Evolutionary conservation across 2,888 invertebrate genomes (phyloP).

Genomic region (Margaritifera margaritifera): DNA sequence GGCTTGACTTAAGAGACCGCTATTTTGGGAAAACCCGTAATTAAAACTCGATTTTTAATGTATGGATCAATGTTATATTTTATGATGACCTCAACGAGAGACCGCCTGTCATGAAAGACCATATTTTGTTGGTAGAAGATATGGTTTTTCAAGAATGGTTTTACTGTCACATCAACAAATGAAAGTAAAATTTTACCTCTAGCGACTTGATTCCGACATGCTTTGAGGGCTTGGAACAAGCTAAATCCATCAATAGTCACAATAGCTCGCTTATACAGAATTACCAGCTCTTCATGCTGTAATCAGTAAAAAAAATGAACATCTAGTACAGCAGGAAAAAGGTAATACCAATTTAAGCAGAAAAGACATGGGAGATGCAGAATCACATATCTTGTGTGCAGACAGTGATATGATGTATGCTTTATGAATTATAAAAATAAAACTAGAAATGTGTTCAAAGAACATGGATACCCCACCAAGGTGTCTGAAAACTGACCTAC

Average conservation of each 20-base stretch:
- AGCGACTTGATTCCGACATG: constrained; percentile 85
- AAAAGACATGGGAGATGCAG: background rate
- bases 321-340: background rate
- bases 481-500: too few species aligned
- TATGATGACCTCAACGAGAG: too few species aligned
- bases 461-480: too few species aligned
- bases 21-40: too few species aligned
- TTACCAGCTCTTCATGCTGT: constrained; percentile 82
- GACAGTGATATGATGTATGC: too few species aligned
- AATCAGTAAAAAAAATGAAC: constrained; percentile 12
- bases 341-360: background rate
- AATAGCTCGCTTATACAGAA: constrained; percentile 82
- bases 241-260: constrained; percentile 85
- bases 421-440: too few species aligned
- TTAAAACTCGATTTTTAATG: too few species aligned
- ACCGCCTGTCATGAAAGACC: background rate
- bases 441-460: too few species aligned
- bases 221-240: constrained; percentile 85
- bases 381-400: background rate
- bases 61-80: too few species aligned
- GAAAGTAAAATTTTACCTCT: constrained; percentile 78
- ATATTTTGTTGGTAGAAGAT: background rate
- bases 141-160: background rate
- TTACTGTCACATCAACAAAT: background rate
- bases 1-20: too few species aligned